Evolutionary conservation across 2,113 vertebrate species (phyloP).

Genomic region (Dermatemys mawii): DNA sequence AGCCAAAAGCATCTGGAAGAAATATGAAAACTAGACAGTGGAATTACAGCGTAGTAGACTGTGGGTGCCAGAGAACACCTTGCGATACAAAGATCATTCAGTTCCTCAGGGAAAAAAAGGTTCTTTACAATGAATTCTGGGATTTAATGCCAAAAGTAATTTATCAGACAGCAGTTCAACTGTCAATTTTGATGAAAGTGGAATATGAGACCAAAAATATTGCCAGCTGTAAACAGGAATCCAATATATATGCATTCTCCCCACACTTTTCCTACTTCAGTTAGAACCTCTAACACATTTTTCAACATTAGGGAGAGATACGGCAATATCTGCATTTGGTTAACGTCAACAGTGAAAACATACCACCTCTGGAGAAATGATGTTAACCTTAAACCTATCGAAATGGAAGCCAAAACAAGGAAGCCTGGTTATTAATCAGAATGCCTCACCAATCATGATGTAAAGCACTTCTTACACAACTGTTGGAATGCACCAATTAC

Average conservation of each 20-base stretch:
- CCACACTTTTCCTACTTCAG: neutral
- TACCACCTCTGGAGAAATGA: conserved; percentile 20
- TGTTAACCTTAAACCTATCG: conserved; percentile 3
- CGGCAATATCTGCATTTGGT: neutral
- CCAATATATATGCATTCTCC: neutral
- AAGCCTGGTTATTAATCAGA: conserved; percentile 40
- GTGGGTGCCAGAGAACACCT: neutral
- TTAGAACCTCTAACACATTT: neutral
- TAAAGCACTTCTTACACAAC: conserved; percentile 50
- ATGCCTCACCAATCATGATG: neutral
- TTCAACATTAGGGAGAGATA: neutral
- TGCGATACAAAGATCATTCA: fast-evolving
- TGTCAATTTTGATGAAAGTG: neutral
- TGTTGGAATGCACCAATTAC: conserved; percentile 58
- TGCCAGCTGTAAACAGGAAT: neutral
- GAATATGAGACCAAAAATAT: neutral
- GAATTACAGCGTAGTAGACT: neutral
- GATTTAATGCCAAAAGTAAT: neutral
- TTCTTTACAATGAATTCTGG: neutral
- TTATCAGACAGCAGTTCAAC: neutral
- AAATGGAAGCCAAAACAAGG: conserved; percentile 42
- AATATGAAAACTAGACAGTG: neutral
- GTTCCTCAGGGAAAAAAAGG: neutral
- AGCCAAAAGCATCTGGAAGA: neutral
- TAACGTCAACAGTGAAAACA: neutral